A percentile compares a stretch with the other conserved stretches of the same genome.
phyloP scores from a whole-genome alignment of 2,797 vertebrate genomes.

The Sebastes melanostomus region DNA sequence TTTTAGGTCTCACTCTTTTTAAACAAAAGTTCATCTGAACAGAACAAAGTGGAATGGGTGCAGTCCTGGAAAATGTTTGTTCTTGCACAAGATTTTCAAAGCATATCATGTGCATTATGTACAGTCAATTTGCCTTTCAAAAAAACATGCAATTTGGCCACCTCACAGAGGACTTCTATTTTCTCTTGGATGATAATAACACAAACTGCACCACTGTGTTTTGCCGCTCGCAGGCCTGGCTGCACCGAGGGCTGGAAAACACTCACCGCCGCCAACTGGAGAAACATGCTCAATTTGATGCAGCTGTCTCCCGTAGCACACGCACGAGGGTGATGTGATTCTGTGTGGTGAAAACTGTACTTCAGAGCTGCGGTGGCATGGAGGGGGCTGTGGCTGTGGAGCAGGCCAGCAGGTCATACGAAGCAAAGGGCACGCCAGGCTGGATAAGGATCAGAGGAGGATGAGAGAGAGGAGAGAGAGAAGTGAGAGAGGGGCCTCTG shows the following conservation, averaged over 20 bases:
- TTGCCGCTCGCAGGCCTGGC: constrained; percentile 31
- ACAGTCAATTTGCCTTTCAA: constrained; percentile 41
- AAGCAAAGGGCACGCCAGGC: constrained; percentile 82
- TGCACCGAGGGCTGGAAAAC: constrained; percentile 47
- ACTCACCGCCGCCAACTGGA: constrained; percentile 44
- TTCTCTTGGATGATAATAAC: constrained; percentile 22
- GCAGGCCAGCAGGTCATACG: constrained; percentile 59
- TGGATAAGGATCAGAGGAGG: constrained; percentile 76
- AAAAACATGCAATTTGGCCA: constrained; percentile 12
- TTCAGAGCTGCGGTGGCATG: constrained; percentile 42
- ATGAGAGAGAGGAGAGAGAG: constrained; percentile 38
- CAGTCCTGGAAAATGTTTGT: background rate
- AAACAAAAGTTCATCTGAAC: background rate
- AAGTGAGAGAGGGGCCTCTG: constrained; percentile 62
- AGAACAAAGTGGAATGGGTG: background rate
- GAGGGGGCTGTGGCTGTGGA: constrained; percentile 28
- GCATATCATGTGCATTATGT: constrained; percentile 10
- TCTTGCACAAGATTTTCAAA: constrained; percentile 5
- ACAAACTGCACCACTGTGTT: constrained; percentile 24
- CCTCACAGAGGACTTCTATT: constrained; percentile 31
- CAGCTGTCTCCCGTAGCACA: constrained; percentile 62
- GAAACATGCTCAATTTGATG: constrained; percentile 69
- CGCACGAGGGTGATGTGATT: constrained; percentile 50
- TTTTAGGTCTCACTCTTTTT: background rate
- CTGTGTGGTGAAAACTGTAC: constrained; percentile 49